These are phyloP conservation scores for Rhyzopertha dominica DNA, from an alignment of 1,140 invertebrate genomes.

Conservation along the genomic window DNA sequence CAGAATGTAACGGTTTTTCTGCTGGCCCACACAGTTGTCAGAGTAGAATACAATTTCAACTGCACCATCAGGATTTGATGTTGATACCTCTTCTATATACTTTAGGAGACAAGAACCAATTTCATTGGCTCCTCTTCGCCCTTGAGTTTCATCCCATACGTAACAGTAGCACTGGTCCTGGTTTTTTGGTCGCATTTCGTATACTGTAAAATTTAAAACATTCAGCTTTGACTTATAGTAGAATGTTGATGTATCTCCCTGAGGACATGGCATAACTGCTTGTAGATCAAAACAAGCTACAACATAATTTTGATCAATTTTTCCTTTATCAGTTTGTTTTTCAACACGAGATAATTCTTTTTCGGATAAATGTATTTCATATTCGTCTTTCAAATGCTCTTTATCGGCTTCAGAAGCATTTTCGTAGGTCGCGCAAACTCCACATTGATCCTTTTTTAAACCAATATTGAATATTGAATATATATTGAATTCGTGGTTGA, in stretches of 20 bases:
- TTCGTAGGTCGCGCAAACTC: constrained; percentile 23
- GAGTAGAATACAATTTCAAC: constrained; percentile 36
- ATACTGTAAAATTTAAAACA: constrained; percentile 46
- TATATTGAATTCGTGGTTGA: no score
- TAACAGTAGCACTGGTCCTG: no score
- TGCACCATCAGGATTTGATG: constrained; percentile 18
- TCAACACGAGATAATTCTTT: constrained; percentile 26
- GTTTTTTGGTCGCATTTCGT: not conserved
- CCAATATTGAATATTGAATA: no score
- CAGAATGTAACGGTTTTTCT: constrained; percentile 40
- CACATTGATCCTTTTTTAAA: constrained; percentile 35
- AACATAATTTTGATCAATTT: constrained; percentile 19
- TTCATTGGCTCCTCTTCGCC: constrained; percentile 43
- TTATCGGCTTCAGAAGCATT: constrained; percentile 26
- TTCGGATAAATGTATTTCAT: constrained; percentile 29
- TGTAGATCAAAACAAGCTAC: constrained; percentile 35
- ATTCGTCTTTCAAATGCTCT: constrained; percentile 14
- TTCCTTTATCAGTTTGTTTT: constrained; percentile 27
- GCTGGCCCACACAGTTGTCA: constrained; percentile 44
- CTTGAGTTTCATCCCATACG: no score
- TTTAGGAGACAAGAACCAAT: constrained; percentile 42
- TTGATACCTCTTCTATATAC: constrained; percentile 30
- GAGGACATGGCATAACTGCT: constrained; percentile 29
- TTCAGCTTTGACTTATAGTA: constrained; percentile 40
- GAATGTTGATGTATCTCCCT: constrained; percentile 32